Percentiles rank a stretch among this genome's conserved stretches.
phyloP scores from a whole-genome alignment of 2,113 vertebrate genomes.

The Elgaria multicarinata region DNA sequence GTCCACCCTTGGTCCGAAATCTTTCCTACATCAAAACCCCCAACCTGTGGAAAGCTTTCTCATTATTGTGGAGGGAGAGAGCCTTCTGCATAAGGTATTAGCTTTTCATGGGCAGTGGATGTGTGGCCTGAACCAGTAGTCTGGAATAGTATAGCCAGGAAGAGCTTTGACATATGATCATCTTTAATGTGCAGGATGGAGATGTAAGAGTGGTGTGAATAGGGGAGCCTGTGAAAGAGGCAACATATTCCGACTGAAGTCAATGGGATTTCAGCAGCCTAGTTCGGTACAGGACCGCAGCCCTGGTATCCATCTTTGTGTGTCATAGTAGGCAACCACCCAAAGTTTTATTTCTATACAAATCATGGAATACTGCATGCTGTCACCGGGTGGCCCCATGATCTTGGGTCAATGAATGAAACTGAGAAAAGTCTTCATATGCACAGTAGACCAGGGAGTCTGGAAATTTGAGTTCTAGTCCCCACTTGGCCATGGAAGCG shows the following conservation, averaged over 20 bases:
- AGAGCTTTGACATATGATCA: neutral
- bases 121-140: no score
- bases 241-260: neutral
- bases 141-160: no score
- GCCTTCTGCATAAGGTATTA: neutral
- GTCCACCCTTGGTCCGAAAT: no score
- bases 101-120: neutral
- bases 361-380: neutral
- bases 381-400: neutral
- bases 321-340: neutral
- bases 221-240: neutral
- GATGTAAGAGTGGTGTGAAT: neutral
- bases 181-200: neutral
- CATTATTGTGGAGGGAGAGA: neutral
- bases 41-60: neutral
- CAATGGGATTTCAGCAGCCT: neutral
- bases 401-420: neutral
- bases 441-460: neutral
- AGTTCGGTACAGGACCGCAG: neutral
- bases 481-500: no score
- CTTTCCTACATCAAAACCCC: neutral
- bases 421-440: neutral
- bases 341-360: neutral
- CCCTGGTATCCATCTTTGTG: neutral
- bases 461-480: no score